Conservation (phyloP, 2,113 vertebrate species). For the Thamnaconus septentrionalis region DNA sequence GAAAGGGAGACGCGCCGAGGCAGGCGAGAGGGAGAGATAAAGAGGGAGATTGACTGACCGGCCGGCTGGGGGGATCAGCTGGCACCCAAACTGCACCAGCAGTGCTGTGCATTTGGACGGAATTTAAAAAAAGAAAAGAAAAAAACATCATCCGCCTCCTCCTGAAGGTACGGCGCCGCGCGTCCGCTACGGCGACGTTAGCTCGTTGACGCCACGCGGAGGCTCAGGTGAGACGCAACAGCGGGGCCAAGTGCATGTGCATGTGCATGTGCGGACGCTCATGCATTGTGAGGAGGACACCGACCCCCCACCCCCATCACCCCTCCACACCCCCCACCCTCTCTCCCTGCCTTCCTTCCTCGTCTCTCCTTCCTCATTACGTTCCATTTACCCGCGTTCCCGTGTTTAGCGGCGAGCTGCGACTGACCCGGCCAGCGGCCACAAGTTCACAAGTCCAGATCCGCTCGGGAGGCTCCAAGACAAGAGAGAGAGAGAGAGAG, state of each 20-base stretch:
- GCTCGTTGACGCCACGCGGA: slow-evolving; percentile 46
- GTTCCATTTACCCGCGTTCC: slow-evolving; percentile 28
- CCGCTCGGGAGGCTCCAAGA: slow-evolving; percentile 6
- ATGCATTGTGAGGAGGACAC: slow-evolving; percentile 27
- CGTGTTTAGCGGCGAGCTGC: slow-evolving; percentile 19
- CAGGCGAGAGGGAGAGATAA: slow-evolving; percentile 41
- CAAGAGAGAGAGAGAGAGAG: slow-evolving; percentile 25
- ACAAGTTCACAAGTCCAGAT: slow-evolving; percentile 70
- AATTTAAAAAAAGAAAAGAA: slow-evolving; percentile 34
- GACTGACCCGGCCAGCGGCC: slow-evolving; percentile 44
- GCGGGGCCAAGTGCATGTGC: slow-evolving; percentile 53
- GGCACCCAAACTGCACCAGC: neutral
- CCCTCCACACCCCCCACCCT: no score
- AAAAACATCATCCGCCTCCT: slow-evolving; percentile 17
- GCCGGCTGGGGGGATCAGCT: slow-evolving; percentile 24
- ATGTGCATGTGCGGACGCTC: slow-evolving; percentile 44
- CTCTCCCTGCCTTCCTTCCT: slow-evolving; percentile 2
- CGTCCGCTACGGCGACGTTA: slow-evolving; percentile 46
- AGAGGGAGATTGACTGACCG: slow-evolving; percentile 62
- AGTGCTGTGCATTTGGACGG: slow-evolving; percentile 66
- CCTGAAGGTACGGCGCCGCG: slow-evolving; percentile 61
- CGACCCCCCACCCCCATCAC: no score
- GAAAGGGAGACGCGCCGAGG: slow-evolving; percentile 47
- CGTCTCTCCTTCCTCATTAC: slow-evolving; percentile 30
- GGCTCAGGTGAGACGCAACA: slow-evolving; percentile 38